A percentile compares a stretch with the other conserved stretches of the same genome.
Evolutionary conservation across 1,140 invertebrate genomes (phyloP).

Genomic region (Wasmannia auropunctata): DNA sequence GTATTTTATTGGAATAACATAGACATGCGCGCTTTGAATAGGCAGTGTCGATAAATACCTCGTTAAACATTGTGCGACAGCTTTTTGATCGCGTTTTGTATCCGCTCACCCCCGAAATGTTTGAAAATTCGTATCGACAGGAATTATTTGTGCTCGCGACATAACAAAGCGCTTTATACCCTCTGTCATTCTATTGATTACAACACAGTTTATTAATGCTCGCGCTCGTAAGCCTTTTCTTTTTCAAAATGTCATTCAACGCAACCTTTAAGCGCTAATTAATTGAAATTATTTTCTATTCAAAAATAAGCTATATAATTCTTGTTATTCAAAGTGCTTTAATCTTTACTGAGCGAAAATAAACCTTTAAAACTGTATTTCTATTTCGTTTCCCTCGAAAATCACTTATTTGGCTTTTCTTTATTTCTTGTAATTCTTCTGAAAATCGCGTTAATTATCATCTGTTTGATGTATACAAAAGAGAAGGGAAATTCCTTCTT

Average conservation of each 20-base stretch:
- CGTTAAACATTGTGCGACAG: neutral
- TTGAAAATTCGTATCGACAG: constrained; percentile 28
- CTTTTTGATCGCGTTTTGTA: constrained; percentile 13
- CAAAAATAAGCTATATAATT: neutral
- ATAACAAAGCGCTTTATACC: constrained; percentile 10
- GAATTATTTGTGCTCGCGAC: neutral
- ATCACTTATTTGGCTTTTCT: neutral
- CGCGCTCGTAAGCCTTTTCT: neutral
- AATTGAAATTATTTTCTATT: neutral
- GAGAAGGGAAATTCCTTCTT: constrained; percentile 15
- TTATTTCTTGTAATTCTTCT: neutral
- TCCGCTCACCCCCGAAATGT: constrained; percentile 26
- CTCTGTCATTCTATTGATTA: neutral
- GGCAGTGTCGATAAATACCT: constrained; percentile 16
- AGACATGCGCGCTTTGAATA: neutral
- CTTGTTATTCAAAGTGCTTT: neutral
- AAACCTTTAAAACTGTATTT: neutral
- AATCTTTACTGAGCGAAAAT: neutral
- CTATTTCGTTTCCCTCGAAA: neutral
- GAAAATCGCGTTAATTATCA: neutral
- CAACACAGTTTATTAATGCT: neutral
- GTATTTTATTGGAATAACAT: constrained; percentile 15
- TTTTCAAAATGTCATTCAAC: neutral
- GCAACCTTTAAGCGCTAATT: neutral
- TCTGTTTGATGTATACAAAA: neutral